phyloP scores from a whole-genome alignment of 2,113 vertebrate genomes.

The Motacilla tschutschensis region DNA sequence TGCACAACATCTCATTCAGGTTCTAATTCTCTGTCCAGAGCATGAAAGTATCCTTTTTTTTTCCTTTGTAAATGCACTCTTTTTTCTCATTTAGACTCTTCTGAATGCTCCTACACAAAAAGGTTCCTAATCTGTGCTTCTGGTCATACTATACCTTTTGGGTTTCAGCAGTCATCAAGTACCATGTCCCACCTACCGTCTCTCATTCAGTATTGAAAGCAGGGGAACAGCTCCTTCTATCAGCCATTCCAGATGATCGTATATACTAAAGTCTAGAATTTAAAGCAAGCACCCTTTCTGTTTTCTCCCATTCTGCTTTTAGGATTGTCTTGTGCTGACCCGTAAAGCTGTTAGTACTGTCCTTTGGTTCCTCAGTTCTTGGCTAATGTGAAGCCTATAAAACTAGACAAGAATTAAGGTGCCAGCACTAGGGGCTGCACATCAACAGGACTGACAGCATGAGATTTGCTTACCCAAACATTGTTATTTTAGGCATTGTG shows the following conservation, averaged over 20 bases:
- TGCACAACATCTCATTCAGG: not conserved
- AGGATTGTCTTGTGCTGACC: not conserved
- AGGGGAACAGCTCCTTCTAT: not conserved
- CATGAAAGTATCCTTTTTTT: not conserved
- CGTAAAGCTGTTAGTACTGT: not conserved
- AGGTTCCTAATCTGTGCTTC: not conserved
- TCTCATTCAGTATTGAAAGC: not conserved
- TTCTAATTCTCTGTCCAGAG: not conserved
- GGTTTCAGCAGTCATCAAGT: not conserved
- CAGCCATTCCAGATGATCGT: rapidly evolving
- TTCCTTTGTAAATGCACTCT: not conserved
- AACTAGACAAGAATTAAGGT: not conserved
- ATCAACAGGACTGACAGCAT: not conserved
- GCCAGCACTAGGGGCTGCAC: not conserved
- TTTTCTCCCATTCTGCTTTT: not conserved
- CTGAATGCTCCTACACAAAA: not conserved
- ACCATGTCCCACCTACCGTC: not conserved
- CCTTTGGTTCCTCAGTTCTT: not conserved
- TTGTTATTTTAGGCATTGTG: not conserved
- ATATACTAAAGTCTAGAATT: not conserved
- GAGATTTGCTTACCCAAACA: not conserved
- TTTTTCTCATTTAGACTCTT: not conserved
- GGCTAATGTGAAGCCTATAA: not conserved
- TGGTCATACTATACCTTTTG: not conserved
- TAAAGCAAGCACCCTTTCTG: not conserved